Conservation (phyloP, 2,888 invertebrate species). For the Himalopsyche kuldschensis region DNA sequence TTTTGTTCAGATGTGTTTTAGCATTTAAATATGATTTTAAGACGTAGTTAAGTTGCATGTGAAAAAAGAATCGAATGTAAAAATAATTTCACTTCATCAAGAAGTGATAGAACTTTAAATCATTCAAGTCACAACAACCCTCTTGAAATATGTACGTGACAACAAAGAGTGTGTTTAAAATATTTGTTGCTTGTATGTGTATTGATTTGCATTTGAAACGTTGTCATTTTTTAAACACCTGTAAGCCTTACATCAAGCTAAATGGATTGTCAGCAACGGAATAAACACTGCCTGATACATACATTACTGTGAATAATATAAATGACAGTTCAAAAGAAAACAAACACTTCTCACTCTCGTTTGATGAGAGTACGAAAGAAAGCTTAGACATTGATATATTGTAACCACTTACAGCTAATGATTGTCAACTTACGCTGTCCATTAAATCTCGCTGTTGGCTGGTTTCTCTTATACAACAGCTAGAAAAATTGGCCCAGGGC, state of each 20-base stretch:
- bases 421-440: slow-evolving; percentile 40
- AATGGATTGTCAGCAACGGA: slow-evolving; percentile 17
- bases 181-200: too few species aligned
- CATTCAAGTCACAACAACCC: too few species aligned
- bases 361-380: slow-evolving; percentile 31
- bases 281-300: slow-evolving; percentile 7
- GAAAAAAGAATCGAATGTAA: too few species aligned
- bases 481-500: not conserved
- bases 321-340: slow-evolving; percentile 40
- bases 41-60: too few species aligned
- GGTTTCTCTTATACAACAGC: slow-evolving; percentile 17
- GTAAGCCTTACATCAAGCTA: slow-evolving; percentile 1
- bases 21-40: too few species aligned
- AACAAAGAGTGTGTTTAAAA: too few species aligned
- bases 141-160: too few species aligned
- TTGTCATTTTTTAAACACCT: not conserved
- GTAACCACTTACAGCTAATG: slow-evolving; percentile 38
- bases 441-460: slow-evolving; percentile 31
- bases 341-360: slow-evolving; percentile 28
- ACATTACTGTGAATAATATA: slow-evolving; percentile 29
- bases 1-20: too few species aligned
- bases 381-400: slow-evolving; percentile 38
- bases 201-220: not conserved
- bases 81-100: too few species aligned
- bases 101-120: too few species aligned